Evolutionary conservation across 1,140 invertebrate species (phyloP), one percentile per base, ranked within the genome.

Genomic region (Drosophila pallidifrons): DNA sequence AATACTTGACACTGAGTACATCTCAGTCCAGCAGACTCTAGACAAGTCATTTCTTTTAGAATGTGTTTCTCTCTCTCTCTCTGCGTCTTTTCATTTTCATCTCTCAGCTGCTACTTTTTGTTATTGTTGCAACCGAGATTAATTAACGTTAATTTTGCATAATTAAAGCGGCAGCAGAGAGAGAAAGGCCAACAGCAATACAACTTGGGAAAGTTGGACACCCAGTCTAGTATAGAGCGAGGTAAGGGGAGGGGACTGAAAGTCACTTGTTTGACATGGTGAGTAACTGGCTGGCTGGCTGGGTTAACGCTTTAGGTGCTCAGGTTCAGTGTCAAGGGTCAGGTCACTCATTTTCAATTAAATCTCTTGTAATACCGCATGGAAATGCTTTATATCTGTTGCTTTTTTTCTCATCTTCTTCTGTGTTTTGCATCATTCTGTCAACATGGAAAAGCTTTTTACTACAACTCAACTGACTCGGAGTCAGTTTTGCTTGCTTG

Each of bases 101-200:
- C n/a, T 52, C 35, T 52, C 20, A 52, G 16, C 25, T 43, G 20
- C 38, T 15, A 41, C n/a, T 41, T 73, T 63, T 79, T 82, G 63
- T 77, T 75, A 83, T 87, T 75, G 66, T 67, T 66, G 25, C 72
- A 75, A 71, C 79, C 57, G 81, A 89, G 85, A 82, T 77, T 88
- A 88, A 88, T 88, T 88, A 89, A 89, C 75, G 79, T 88, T 83
- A 89, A 88, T 89, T 89, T 88, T 89, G 83, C 83, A 87, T 87
- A 87, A 89, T 89, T 88, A 89, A 80, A 75, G 82, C 72, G 54
- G 32, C 61, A 66, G 59, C 58, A 43, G 47, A 55, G 60, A 64
- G 73, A 72, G 81, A 59, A 65, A 64, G 75, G 66, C 52, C 57
- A 60, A 61, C 63, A 63, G 64, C 61, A 65, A 75, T 61, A 81